Conservation (phyloP, 2,113 vertebrate genomes). For the Sinocyclocheilus maitianheensis region DNA sequence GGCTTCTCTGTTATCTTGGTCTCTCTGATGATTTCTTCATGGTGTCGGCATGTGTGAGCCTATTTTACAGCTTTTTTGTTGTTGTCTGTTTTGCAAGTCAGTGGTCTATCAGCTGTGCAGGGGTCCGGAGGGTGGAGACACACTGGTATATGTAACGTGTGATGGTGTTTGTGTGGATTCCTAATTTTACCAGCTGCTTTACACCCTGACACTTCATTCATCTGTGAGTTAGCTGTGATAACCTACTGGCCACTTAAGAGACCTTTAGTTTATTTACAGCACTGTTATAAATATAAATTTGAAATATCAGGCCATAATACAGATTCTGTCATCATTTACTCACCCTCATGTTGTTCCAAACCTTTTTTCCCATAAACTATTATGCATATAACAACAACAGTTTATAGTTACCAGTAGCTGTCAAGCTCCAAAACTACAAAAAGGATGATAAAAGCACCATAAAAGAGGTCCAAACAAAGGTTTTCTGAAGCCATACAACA, state of each 20-base stretch:
- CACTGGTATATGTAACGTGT: conserved; percentile 12
- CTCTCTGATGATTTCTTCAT: conserved; percentile 43
- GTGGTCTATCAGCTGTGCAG: conserved; percentile 54
- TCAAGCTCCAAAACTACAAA: too few species aligned
- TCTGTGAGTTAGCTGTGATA: conserved; percentile 12
- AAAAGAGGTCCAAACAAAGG: too few species aligned
- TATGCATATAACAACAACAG: too few species aligned
- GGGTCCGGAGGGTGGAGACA: conserved; percentile 11
- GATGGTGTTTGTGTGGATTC: neutral
- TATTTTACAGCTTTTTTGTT: conserved; percentile 49
- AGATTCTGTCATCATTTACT: neutral
- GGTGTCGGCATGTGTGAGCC: conserved; percentile 44
- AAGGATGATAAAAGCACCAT: too few species aligned
- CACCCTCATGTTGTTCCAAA: neutral
- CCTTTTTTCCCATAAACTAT: too few species aligned
- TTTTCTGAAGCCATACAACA: too few species aligned
- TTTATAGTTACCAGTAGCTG: too few species aligned
- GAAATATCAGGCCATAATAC: neutral
- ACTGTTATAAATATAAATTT: neutral
- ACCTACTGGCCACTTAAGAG: conserved; percentile 6
- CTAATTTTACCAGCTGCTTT: conserved; percentile 37
- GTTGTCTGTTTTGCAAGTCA: conserved; percentile 38
- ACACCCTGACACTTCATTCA: conserved; percentile 18
- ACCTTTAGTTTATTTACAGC: neutral
- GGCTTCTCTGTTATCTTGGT: neutral